Evolutionary conservation across 2,888 invertebrate genomes (phyloP).

Genomic region (Vesta saturnalis): DNA sequence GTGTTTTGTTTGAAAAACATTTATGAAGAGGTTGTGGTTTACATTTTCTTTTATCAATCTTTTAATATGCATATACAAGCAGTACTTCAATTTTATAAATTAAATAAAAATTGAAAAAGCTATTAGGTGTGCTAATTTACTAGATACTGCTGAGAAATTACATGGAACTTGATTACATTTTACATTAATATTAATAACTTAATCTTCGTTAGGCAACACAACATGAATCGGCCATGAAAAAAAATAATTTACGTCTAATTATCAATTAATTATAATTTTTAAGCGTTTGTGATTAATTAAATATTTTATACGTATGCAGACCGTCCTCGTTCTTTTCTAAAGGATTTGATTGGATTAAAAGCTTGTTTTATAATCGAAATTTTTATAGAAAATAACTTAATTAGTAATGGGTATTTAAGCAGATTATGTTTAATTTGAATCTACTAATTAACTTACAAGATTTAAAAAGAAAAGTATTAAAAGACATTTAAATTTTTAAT

Average conservation of each 20-base stretch:
- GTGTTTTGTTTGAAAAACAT: conserved; percentile 14
- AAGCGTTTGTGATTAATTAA: not conserved
- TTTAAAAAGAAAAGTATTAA: not conserved
- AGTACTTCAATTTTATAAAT: not conserved
- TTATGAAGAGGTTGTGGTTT: not conserved
- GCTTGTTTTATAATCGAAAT: not conserved
- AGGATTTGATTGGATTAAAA: not conserved
- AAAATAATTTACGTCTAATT: not conserved
- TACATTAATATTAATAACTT: conserved; percentile 1
- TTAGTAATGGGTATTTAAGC: not conserved
- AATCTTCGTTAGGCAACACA: not conserved
- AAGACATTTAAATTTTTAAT: not conserved
- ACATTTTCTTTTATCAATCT: not conserved
- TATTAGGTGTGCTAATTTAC: not conserved
- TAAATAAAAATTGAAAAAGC: not conserved
- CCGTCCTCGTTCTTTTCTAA: not conserved
- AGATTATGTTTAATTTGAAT: not conserved
- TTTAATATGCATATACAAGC: not conserved
- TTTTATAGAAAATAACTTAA: not conserved
- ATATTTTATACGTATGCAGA: too few relatives aligned
- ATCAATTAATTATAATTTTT: not conserved
- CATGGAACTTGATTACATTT: not conserved
- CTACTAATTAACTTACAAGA: not conserved
- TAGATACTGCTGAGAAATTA: not conserved
- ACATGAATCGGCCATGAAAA: not conserved